Conservation (phyloP, 2,113 vertebrate genomes). For the Myocastor coypus region DNA sequence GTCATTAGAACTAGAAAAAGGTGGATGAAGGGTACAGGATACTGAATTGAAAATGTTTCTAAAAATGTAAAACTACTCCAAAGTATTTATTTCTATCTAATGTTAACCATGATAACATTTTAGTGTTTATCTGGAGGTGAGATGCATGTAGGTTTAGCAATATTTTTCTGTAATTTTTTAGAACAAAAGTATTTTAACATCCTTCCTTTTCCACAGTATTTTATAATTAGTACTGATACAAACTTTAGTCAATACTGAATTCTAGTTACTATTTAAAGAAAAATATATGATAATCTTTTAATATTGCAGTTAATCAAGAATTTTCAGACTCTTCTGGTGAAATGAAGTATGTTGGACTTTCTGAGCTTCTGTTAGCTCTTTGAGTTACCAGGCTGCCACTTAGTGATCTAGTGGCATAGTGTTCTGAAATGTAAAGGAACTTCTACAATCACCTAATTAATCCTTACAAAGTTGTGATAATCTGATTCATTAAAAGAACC, state of each 20-base stretch:
- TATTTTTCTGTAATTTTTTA: constrained; percentile 2
- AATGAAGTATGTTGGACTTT: constrained; percentile 60
- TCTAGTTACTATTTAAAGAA: constrained; percentile 39
- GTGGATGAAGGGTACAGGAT: neutral
- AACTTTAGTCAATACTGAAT: constrained; percentile 14
- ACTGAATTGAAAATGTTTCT: neutral
- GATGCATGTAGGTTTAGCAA: neutral
- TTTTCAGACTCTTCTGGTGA: constrained; percentile 10
- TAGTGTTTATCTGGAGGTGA: neutral
- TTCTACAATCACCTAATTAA: constrained; percentile 80
- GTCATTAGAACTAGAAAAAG: neutral
- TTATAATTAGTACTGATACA: constrained; percentile 12
- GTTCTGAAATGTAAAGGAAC: constrained; percentile 73
- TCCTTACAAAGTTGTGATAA: constrained; percentile 81
- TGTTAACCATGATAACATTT: constrained; percentile 7
- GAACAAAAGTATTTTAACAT: constrained; percentile 1
- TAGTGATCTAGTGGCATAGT: constrained; percentile 71
- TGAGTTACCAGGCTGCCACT: constrained; percentile 55
- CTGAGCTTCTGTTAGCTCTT: constrained; percentile 62
- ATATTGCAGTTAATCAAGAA: constrained; percentile 52
- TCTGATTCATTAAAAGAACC: constrained; percentile 83
- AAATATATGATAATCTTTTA: constrained; percentile 56
- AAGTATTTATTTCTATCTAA: constrained; percentile 35
- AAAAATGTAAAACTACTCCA: constrained; percentile 9
- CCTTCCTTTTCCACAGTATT: neutral